Conservation (phyloP, 2,888 invertebrate genomes). For the Noctuana brunneofusca region DNA sequence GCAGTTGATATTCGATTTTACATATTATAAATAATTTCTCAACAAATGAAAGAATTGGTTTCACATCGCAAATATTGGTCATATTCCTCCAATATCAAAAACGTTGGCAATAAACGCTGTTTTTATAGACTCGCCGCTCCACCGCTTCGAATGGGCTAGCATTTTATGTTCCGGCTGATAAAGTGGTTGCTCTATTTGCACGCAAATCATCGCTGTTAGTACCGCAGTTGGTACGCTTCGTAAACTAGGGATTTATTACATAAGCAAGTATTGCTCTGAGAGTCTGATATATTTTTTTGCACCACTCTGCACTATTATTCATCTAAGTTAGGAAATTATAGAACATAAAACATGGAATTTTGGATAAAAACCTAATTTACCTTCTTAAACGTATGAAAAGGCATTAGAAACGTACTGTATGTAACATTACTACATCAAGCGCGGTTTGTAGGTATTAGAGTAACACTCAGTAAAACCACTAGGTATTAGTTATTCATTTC, state of each 20-base stretch:
- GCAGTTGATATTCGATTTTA: neutral
- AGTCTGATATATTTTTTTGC: neutral
- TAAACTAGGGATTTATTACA: slow-evolving; percentile 13
- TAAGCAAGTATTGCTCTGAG: neutral
- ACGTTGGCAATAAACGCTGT: slow-evolving; percentile 17
- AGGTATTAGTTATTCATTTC: too few relatives aligned
- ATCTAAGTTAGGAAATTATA: too few relatives aligned
- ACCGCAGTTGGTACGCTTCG: neutral
- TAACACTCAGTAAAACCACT: too few relatives aligned
- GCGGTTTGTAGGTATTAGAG: too few relatives aligned
- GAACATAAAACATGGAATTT: too few relatives aligned
- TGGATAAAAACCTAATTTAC: too few relatives aligned
- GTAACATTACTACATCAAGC: too few relatives aligned
- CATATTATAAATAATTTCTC: neutral
- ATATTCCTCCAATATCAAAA: slow-evolving; percentile 13
- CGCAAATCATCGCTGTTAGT: slow-evolving; percentile 57
- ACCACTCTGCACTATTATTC: neutral
- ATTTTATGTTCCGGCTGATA: slow-evolving; percentile 62
- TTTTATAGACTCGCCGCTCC: slow-evolving; percentile 29
- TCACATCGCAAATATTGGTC: neutral
- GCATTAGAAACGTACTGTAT: too few relatives aligned
- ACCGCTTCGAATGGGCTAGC: slow-evolving; percentile 29
- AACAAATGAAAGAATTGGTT: neutral
- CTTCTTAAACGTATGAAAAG: too few relatives aligned
- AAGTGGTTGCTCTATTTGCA: slow-evolving; percentile 72